Conservation (phyloP, 2,888 invertebrate species). For the Lagria hirta region DNA sequence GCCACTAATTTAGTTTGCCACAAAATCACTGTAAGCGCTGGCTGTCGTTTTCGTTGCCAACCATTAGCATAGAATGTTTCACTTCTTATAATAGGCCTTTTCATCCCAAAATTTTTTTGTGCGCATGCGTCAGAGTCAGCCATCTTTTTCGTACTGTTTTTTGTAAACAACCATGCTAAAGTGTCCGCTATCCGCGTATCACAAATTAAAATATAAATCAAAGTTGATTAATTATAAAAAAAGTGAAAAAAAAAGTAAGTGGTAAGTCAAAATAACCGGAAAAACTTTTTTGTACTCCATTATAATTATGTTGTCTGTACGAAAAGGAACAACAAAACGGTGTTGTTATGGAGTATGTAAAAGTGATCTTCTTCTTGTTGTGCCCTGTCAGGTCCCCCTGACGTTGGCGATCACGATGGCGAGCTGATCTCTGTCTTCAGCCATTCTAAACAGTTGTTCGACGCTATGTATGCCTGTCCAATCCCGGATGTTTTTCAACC, state of each 20-base stretch:
- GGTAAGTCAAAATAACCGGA: too few relatives aligned
- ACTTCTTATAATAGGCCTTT: slow-evolving; percentile 3
- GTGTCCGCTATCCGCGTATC: background rate
- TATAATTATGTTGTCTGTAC: too few relatives aligned
- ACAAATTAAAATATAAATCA: background rate
- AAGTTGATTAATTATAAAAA: background rate
- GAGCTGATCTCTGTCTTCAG: slow-evolving; percentile 12
- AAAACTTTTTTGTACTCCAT: too few relatives aligned
- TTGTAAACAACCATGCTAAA: slow-evolving; percentile 2
- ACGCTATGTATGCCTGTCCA: slow-evolving; percentile 14
- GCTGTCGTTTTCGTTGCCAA: too few relatives aligned
- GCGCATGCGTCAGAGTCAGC: too few relatives aligned
- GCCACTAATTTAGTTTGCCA: too few relatives aligned
- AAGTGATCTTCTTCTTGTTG: slow-evolving; percentile 20
- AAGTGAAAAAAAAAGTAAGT: too few relatives aligned
- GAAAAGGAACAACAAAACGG: too few relatives aligned
- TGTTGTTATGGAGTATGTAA: too few relatives aligned
- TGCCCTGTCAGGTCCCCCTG: slow-evolving; percentile 17
- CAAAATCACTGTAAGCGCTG: too few relatives aligned
- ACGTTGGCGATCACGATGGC: slow-evolving; percentile 19
- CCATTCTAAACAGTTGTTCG: slow-evolving; percentile 9
- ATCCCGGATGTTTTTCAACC: slow-evolving; percentile 21
- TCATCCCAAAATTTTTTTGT: slow-evolving; percentile 3
- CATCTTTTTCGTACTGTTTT: too few relatives aligned
- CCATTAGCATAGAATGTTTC: too few relatives aligned